Base-by-base conservation (phyloP, 2,888 invertebrate genomes). In the Acleris literana region DNA sequence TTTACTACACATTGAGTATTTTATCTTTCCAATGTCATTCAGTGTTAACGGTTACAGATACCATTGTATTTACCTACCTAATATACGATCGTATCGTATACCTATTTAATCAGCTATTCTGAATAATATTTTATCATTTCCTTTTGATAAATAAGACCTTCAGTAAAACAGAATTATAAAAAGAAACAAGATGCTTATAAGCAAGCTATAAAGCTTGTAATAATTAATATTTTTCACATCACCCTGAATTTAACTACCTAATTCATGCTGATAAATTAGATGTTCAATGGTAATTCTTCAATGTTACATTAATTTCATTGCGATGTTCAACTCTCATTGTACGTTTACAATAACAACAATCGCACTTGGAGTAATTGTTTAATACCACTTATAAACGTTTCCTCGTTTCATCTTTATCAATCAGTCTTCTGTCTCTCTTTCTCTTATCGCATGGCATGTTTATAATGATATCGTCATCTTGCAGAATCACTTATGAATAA, bases 381-480 rank as follows among this genome's bases (percentile, higher is more conserved):
- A 49, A 9, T 60, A 60, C 49, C 60, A 43, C 44, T 44, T 9
- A n/a, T 55, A 56, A 65, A 33, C 60, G 55, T 25, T 66, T 66
- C 66, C 66, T 66, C 66, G 66, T 56, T 66, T 61, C 25, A 48
- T 66, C 66, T 66, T 61, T 62, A 57, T 62, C 56, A 66, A 60
- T 51, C 49, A 60, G 60, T 43, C 49, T 22, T 25, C 51, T 61
- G 51, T 65, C 65, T 65, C 65, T 20, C 55, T 56, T 25, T 44
- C 55, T 65, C 55, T 52, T 51, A 52, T 60, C 51, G 22, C 39
- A 20, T 59, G 33, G 20, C 59, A 55, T 55, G 29, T 25, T 65
- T 55, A 57, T 62, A 25, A 56, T 52, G 61, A 66, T 49, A 49
- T 17, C 33, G 49, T 49, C 33, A 59, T 49, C 58, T 49, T 49